phyloP scores from a whole-genome alignment of 2,797 vertebrate species.

The Brachyrhaphis roseni region DNA sequence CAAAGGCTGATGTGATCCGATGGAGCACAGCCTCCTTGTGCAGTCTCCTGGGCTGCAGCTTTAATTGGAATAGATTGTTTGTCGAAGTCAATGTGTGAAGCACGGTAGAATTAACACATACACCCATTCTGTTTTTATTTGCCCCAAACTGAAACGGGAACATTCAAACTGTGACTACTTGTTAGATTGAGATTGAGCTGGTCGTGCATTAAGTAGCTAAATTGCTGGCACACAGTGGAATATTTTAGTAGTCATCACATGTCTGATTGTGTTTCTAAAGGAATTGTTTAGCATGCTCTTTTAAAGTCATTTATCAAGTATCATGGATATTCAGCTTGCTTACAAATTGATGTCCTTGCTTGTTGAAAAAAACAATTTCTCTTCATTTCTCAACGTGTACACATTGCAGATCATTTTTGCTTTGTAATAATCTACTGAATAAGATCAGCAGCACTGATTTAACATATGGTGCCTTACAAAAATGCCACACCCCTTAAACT shows the following conservation, averaged over 20 bases:
- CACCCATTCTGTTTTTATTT: conserved; percentile 34
- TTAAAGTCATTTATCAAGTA: not conserved
- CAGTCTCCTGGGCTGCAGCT: conserved; percentile 62
- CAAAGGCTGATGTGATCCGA: conserved; percentile 72
- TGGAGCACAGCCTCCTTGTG: conserved; percentile 58
- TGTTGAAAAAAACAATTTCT: not conserved
- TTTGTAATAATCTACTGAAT: not conserved
- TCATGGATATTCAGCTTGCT: not conserved
- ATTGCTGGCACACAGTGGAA: not conserved
- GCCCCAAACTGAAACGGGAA: conserved; percentile 19
- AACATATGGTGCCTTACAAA: not conserved
- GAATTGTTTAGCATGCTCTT: not conserved
- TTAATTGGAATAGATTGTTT: conserved; percentile 82
- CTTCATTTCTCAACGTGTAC: not conserved
- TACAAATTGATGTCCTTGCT: not conserved
- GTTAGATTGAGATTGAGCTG: conserved; percentile 5
- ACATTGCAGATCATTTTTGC: not conserved
- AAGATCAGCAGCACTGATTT: not conserved
- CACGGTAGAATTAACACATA: conserved; percentile 68
- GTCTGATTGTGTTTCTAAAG: not conserved
- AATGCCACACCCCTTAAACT: not conserved
- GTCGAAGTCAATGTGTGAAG: conserved; percentile 71
- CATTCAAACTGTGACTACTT: conserved; percentile 4
- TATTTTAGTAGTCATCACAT: not conserved
- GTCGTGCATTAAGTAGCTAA: not conserved